These are phyloP conservation scores for Lampris megalopsis DNA, from an alignment of 2,113 vertebrate species.

Conservation along the genomic window DNA sequence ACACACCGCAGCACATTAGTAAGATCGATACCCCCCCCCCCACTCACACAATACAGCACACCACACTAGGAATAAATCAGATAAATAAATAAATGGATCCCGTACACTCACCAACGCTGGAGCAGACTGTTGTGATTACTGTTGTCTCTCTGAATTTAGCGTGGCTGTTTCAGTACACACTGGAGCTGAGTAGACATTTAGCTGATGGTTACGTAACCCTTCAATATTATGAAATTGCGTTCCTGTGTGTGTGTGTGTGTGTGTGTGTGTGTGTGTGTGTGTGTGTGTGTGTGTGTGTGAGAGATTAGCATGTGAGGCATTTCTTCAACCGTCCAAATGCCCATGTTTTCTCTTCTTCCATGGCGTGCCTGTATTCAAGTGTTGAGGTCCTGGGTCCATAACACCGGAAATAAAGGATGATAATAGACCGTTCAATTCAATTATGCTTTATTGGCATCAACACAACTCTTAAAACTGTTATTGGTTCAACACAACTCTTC, in stretches of 20 bases:
- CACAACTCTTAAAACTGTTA: too few relatives aligned
- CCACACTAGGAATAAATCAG: not conserved
- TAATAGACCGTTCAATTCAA: too few relatives aligned
- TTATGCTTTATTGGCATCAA: too few relatives aligned
- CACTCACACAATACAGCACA: slow-evolving; percentile 8
- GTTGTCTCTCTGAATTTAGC: slow-evolving; percentile 63
- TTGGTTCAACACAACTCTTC: too few relatives aligned
- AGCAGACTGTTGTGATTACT: slow-evolving; percentile 59
- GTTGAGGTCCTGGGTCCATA: too few relatives aligned
- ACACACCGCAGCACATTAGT: slow-evolving; percentile 76
- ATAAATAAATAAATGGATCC: not conserved
- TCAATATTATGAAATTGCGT: slow-evolving; percentile 29
- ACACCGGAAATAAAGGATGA: too few relatives aligned
- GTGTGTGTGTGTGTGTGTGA: not conserved
- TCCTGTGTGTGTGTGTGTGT: slow-evolving; percentile 12
- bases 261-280: not conserved
- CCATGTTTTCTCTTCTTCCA: too few relatives aligned
- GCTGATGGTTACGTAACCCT: slow-evolving; percentile 45
- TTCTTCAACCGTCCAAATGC: too few relatives aligned
- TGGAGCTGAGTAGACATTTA: slow-evolving; percentile 58
- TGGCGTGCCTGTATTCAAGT: too few relatives aligned
- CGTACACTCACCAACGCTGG: slow-evolving; percentile 5
- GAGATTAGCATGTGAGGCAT: not conserved
- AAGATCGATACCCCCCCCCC: slow-evolving; percentile 63
- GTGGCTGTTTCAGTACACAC: slow-evolving; percentile 55